These are phyloP conservation scores for Dreissena rostriformis DNA, from an alignment of 1,140 invertebrate genomes.

Conservation along the genomic window DNA sequence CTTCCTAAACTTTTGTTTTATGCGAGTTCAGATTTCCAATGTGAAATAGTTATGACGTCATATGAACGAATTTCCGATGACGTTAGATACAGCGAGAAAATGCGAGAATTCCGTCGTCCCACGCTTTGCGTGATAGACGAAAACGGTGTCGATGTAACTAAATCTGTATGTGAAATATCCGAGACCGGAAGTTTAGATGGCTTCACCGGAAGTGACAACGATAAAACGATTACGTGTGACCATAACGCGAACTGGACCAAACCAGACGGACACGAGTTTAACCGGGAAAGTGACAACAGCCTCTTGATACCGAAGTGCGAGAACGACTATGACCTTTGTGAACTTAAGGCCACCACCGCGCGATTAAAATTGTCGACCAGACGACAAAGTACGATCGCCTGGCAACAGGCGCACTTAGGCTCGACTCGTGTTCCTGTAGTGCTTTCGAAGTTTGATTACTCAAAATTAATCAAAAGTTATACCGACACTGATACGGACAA, in stretches of 20 bases:
- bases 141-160: constrained; percentile 45
- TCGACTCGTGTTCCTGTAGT: constrained; percentile 9
- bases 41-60: constrained; percentile 38
- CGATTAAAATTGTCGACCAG: constrained; percentile 57
- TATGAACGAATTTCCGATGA: constrained; percentile 3
- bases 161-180: not conserved
- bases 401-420: constrained; percentile 63
- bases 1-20: too few species aligned
- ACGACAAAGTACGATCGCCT: constrained; percentile 62
- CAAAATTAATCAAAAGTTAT: not conserved
- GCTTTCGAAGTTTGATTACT: constrained; percentile 34
- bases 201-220: not conserved
- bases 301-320: not conserved
- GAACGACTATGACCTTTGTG: constrained; percentile 59
- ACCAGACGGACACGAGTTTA: not conserved
- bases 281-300: not conserved
- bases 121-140: constrained; percentile 63
- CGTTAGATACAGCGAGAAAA: constrained; percentile 31
- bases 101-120: constrained; percentile 60
- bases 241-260: constrained; percentile 31
- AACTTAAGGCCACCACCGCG: constrained; percentile 59
- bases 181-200: constrained; percentile 7
- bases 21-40: not conserved
- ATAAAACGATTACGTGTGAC: constrained; percentile 7
- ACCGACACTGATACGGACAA: too few species aligned